A percentile compares a stretch with the other conserved stretches of the same genome.
These are phyloP conservation scores for Petrophora chlorosata DNA, from an alignment of 2,888 invertebrate species.

Conservation along the genomic window DNA sequence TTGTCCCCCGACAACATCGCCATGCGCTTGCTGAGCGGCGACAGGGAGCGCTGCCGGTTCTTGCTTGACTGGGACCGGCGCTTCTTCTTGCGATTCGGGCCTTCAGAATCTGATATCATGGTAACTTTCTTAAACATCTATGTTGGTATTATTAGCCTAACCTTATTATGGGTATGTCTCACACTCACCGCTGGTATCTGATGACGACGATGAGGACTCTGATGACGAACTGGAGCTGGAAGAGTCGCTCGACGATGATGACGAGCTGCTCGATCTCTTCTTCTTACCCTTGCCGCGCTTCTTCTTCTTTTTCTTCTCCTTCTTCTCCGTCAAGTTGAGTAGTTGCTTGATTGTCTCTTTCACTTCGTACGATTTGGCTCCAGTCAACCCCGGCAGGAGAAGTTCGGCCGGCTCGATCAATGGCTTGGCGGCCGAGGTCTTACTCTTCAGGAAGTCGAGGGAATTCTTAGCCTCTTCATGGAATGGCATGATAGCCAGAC, in stretches of 20 bases:
- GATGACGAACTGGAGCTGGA: slow-evolving; percentile 85
- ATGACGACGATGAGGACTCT: slow-evolving; percentile 84
- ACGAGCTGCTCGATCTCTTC: slow-evolving; percentile 85
- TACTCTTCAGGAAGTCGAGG: slow-evolving; percentile 90
- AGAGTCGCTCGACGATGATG: slow-evolving; percentile 87
- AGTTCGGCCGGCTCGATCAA: slow-evolving; percentile 86
- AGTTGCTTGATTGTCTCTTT: slow-evolving; percentile 87
- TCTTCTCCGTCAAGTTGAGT: slow-evolving; percentile 85
- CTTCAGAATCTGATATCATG: slow-evolving; percentile 69
- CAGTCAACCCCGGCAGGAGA: slow-evolving; percentile 83
- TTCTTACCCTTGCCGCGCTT: slow-evolving; percentile 87
- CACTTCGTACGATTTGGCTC: slow-evolving; percentile 84
- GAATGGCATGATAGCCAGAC: slow-evolving; percentile 91
- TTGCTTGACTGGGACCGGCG: slow-evolving; percentile 82
- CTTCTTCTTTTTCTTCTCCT: slow-evolving; percentile 87
- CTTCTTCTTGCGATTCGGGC: slow-evolving; percentile 83
- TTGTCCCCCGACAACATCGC: slow-evolving; percentile 86
- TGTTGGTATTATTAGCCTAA: no score
- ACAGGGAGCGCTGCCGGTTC: slow-evolving; percentile 88
- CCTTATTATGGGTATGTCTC: slow-evolving; percentile 1
- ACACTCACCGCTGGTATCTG: slow-evolving; percentile 79
- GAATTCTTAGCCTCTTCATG: slow-evolving; percentile 95
- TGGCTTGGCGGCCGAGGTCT: slow-evolving; percentile 82
- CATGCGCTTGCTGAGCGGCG: slow-evolving; percentile 93
- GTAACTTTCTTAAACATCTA: slow-evolving; percentile 17